Percentiles rank a stretch among this genome's conserved stretches.
These are phyloP conservation scores for Drosophila repleta DNA, from an alignment of 1,140 invertebrate species.

Conservation along the genomic window DNA sequence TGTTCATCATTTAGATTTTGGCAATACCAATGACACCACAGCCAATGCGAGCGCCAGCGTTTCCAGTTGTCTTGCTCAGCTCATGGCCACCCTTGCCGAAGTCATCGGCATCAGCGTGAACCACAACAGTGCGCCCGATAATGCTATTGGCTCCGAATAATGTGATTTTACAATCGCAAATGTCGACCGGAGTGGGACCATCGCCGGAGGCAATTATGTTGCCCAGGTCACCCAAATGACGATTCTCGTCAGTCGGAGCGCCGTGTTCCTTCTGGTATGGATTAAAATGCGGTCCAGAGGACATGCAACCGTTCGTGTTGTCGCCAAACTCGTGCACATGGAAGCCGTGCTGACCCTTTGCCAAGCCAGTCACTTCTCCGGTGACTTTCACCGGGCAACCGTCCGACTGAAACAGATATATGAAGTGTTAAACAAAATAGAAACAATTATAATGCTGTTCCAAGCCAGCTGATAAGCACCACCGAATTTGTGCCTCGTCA, in stretches of 20 bases:
- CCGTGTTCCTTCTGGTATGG: slow-evolving; percentile 94
- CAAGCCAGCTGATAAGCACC: slow-evolving; percentile 47
- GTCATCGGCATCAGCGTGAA: slow-evolving; percentile 98
- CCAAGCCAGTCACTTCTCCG: slow-evolving; percentile 89
- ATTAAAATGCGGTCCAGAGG: slow-evolving; percentile 98
- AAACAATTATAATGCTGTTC: slow-evolving; percentile 7
- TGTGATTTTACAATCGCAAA: slow-evolving; percentile 90
- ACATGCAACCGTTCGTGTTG: slow-evolving; percentile 97
- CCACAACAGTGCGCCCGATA: slow-evolving; percentile 94
- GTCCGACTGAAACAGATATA: slow-evolving; percentile 78
- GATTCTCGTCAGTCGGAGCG: slow-evolving; percentile 88
- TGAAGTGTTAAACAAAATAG: not conserved
- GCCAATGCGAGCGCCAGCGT: slow-evolving; percentile 97
- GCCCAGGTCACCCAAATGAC: slow-evolving; percentile 96
- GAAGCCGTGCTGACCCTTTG: slow-evolving; percentile 92
- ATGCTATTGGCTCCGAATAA: slow-evolving; percentile 91
- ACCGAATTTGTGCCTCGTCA: slow-evolving; percentile 18
- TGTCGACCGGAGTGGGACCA: slow-evolving; percentile 90
- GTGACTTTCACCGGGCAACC: slow-evolving; percentile 87
- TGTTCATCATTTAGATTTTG: slow-evolving; percentile 60
- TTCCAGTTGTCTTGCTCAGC: slow-evolving; percentile 97
- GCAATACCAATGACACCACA: slow-evolving; percentile 98
- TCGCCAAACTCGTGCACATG: slow-evolving; percentile 99
- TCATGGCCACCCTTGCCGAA: slow-evolving; percentile 96
- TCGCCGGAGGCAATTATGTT: slow-evolving; percentile 91